Evolutionary conservation across 2,888 invertebrate genomes (phyloP).

Genomic region (Andricus quercusramuli): DNA sequence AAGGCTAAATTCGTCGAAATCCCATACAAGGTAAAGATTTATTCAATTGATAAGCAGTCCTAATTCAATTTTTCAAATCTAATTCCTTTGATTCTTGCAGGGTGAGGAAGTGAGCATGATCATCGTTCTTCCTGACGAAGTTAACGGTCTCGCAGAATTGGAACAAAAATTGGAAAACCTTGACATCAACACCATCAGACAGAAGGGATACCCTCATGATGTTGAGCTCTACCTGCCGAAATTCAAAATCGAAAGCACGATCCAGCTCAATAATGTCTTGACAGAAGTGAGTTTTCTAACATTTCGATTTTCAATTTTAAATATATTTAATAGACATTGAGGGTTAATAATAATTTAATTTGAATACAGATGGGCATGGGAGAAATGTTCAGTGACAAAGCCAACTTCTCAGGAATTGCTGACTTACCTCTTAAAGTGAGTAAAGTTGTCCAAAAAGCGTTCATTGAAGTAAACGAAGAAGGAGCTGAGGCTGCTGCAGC

Average conservation of each 20-base stretch:
- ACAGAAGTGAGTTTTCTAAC: slow-evolving; percentile 46
- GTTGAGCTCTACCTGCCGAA: slow-evolving; percentile 70
- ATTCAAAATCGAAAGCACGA: slow-evolving; percentile 58
- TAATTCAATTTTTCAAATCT: neutral
- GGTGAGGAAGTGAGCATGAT: slow-evolving; percentile 83
- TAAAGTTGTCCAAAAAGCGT: slow-evolving; percentile 90
- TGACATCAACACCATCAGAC: slow-evolving; percentile 50
- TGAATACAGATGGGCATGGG: slow-evolving; percentile 84
- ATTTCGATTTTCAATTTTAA: too few relatives aligned
- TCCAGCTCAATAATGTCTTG: slow-evolving; percentile 51
- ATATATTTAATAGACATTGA: too few relatives aligned
- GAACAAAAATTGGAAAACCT: slow-evolving; percentile 71
- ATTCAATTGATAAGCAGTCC: neutral
- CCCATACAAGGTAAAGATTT: slow-evolving; percentile 82
- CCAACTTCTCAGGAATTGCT: slow-evolving; percentile 85
- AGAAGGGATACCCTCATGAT: slow-evolving; percentile 50
- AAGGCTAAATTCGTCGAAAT: slow-evolving; percentile 86
- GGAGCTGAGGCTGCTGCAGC: slow-evolving; percentile 84
- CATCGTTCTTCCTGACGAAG: slow-evolving; percentile 85
- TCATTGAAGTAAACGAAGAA: slow-evolving; percentile 92
- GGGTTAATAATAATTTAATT: neutral
- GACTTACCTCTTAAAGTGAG: slow-evolving; percentile 82
- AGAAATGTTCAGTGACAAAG: slow-evolving; percentile 82
- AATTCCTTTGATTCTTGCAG: slow-evolving; percentile 29
- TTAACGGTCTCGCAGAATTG: slow-evolving; percentile 80